Percentiles rank a stretch among this genome's conserved stretches.
phyloP scores from a whole-genome alignment of 2,888 invertebrate species.

The Cantharis lateralis region DNA sequence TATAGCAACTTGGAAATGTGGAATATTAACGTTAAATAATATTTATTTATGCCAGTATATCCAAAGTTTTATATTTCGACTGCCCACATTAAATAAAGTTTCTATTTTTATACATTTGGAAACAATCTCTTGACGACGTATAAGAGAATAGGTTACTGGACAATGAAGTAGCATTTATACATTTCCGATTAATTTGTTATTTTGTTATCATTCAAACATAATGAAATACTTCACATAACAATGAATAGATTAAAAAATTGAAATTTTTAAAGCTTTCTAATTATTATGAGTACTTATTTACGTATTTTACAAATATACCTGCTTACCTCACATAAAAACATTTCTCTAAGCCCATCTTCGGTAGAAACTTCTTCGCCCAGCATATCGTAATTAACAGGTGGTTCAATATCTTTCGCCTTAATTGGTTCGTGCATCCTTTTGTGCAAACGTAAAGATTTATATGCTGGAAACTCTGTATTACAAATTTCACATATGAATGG shows the following conservation, averaged over 20 bases:
- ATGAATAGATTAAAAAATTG: background rate
- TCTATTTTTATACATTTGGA: background rate
- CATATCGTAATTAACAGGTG: conserved; percentile 56
- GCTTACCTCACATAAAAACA: conserved; percentile 46
- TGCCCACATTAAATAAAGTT: background rate
- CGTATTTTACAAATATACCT: background rate
- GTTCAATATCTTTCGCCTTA: conserved; percentile 59
- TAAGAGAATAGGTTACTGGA: background rate
- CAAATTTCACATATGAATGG: conserved; percentile 67
- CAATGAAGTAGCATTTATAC: background rate
- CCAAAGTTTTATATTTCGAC: background rate
- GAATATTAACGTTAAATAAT: background rate
- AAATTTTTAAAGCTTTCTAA: background rate
- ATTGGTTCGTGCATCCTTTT: conserved; percentile 75
- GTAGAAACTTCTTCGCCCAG: conserved; percentile 45
- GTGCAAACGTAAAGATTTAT: conserved; percentile 71
- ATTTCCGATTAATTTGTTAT: background rate
- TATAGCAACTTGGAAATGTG: background rate
- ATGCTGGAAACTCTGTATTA: conserved; percentile 68
- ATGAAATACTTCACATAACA: background rate
- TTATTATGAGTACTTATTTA: background rate
- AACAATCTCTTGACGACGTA: background rate
- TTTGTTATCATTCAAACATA: background rate
- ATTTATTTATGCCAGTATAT: background rate
- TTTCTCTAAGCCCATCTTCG: conserved; percentile 51